These are phyloP conservation scores for Haliclona indistincta DNA, from an alignment of 37 sponge, comb jelly and placozoan genomes.

Conservation along the genomic window DNA sequence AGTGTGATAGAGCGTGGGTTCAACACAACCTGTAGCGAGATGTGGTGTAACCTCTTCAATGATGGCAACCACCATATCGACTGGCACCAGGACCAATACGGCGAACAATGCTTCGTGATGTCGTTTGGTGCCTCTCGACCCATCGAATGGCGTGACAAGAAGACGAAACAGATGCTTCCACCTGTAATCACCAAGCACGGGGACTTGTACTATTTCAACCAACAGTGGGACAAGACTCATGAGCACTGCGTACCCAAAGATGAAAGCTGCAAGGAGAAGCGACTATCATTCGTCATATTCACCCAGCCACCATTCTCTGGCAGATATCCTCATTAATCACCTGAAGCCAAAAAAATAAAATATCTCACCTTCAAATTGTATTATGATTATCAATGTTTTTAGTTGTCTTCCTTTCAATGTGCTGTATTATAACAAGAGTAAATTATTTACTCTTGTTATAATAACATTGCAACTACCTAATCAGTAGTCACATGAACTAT, in stretches of 20 bases:
- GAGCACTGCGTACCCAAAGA: slow-evolving; percentile 16
- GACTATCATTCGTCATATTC: slow-evolving; percentile 11
- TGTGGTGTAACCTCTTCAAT: slow-evolving; percentile 21
- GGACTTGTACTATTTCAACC: slow-evolving; percentile 6
- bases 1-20: background rate
- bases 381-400: no score
- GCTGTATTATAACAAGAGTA: no score
- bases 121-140: slow-evolving; percentile 8
- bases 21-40: slow-evolving; percentile 4
- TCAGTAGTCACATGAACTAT: no score
- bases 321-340: background rate
- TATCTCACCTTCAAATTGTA: no score
- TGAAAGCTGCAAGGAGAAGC: background rate
- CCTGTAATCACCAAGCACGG: no score
- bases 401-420: no score
- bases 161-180: slow-evolving; percentile 3
- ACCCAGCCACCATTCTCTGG: slow-evolving; percentile 13
- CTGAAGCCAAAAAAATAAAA: no score
- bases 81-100: slow-evolving; percentile 23
- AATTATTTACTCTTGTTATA: no score
- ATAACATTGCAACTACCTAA: no score
- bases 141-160: slow-evolving; percentile 4
- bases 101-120: slow-evolving; percentile 3
- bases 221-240: slow-evolving; percentile 10
- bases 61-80: slow-evolving; percentile 15